Percentiles rank a stretch among this genome's conserved stretches.
These are phyloP conservation scores for Corythoichthys haematopterus DNA, from an alignment of 2,113 vertebrate species.

Conservation along the genomic window DNA sequence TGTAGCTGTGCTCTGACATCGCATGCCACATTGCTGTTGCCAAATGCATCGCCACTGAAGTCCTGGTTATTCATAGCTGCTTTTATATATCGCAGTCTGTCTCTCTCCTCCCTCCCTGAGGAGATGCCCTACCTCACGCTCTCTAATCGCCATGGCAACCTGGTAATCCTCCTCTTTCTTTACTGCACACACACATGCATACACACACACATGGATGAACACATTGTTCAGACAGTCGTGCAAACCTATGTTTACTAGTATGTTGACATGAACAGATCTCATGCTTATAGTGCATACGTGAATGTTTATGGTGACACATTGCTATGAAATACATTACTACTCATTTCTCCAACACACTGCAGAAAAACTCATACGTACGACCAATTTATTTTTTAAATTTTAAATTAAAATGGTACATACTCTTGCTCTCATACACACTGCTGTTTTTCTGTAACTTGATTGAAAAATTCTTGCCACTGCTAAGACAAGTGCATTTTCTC, in stretches of 20 bases:
- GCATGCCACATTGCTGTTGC: slow-evolving; percentile 16
- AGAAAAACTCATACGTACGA: not conserved
- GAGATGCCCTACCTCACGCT: slow-evolving; percentile 61
- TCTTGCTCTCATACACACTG: no score
- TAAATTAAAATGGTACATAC: no score
- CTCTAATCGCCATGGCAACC: slow-evolving; percentile 75
- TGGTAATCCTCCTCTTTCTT: slow-evolving; percentile 58
- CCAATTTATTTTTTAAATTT: no score
- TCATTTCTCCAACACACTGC: not conserved
- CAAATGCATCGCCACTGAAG: slow-evolving; percentile 27
- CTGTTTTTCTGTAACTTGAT: no score
- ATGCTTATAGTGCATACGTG: not conserved
- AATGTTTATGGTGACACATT: not conserved
- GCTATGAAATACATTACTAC: not conserved
- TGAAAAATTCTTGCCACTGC: no score
- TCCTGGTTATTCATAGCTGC: slow-evolving; percentile 52
- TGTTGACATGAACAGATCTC: slow-evolving; percentile 36
- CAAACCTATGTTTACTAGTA: slow-evolving; percentile 32
- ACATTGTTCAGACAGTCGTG: slow-evolving; percentile 13
- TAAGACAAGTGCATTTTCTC: no score
- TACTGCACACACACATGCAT: slow-evolving; percentile 5
- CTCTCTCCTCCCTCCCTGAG: slow-evolving; percentile 50
- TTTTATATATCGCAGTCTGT: slow-evolving; percentile 43
- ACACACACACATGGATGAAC: slow-evolving; percentile 3
- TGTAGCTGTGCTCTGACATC: slow-evolving; percentile 5